Base-by-base conservation (phyloP, 2,113 vertebrate species). In the Antechinus flavipes region DNA sequence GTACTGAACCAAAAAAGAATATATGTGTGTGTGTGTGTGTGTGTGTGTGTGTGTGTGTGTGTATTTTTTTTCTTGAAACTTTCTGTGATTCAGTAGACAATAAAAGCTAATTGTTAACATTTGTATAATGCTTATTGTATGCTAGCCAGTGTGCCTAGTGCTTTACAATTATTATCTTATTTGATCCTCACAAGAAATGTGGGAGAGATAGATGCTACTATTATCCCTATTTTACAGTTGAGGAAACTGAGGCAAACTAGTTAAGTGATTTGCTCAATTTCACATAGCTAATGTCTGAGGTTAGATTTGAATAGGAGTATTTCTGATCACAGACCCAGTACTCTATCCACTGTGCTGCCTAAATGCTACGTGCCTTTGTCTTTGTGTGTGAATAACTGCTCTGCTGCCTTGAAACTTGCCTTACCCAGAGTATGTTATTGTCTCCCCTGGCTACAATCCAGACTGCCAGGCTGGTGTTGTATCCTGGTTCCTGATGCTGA, bases 281-380 rank as follows among this genome's bases (percentile, higher is more conserved):
- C 16, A 22, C 35, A 42, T 30, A 76, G 5, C 30, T n/a, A 84
- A 6, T 42, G 19, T 42, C 35, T 42, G 68, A 23, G 68, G 2
- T 0, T 35, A 84, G 5, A 84, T 84, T 1, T 90, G 90, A 97
- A 68, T 52, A 91, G 91, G n/a, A 84, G 91, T 1, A 90, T 7
- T 93, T 19, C 46, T 76, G 76, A 91, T n/a, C 93, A 94, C 90
- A 93, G 76, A 61, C 19, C 68, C 68, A 84, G n/a, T 6, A 84
- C 35, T 76, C n/a, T 96, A 68, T 90, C 27, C 52, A 42, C 50
- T 14, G 2, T 52, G n/a, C 19, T 6, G 68, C 25, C 46, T 91
- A 30, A 54, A 54, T 54, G 16, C 27, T 0, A 92, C 9, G 14
- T 22, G 19, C 22, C 22, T n/a, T 46, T 55, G 54, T 84, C 50